Percentiles rank a stretch among this genome's conserved stretches.
phyloP scores from a whole-genome alignment of 2,113 vertebrate genomes.

The Sorex araneus region DNA sequence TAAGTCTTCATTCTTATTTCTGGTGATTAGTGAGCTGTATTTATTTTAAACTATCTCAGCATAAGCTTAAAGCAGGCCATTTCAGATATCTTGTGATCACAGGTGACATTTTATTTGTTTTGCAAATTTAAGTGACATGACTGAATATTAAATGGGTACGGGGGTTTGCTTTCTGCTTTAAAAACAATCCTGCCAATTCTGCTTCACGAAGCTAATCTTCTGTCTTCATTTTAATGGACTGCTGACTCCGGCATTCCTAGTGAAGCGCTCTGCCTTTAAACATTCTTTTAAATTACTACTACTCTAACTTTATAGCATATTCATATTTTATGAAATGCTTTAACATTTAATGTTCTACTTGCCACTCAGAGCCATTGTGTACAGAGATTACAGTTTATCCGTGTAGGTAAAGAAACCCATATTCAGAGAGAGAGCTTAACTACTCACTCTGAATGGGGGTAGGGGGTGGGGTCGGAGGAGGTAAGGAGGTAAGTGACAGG shows the following conservation, averaged over 20 bases:
- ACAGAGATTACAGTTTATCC: conserved; percentile 16
- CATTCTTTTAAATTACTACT: conserved; percentile 40
- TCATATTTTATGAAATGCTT: conserved; percentile 33
- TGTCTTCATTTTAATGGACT: conserved; percentile 53
- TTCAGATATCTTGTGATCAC: conserved; percentile 54
- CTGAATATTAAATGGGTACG: conserved; percentile 42
- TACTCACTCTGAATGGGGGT: background rate
- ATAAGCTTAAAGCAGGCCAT: conserved; percentile 56
- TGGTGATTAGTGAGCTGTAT: conserved; percentile 51
- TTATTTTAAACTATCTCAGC: conserved; percentile 61
- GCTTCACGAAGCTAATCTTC: conserved; percentile 54
- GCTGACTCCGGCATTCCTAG: background rate
- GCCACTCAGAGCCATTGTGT: background rate
- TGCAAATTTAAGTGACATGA: conserved; percentile 57
- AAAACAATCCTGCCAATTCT: conserved; percentile 32
- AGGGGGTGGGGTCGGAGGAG: too few species aligned
- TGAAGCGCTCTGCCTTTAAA: conserved; percentile 17
- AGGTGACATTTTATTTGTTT: conserved; percentile 60
- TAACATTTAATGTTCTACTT: conserved; percentile 10
- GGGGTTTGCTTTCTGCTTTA: background rate
- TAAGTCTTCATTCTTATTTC: conserved; percentile 18
- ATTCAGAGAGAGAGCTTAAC: background rate
- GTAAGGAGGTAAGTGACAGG: background rate
- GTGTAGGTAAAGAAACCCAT: background rate
- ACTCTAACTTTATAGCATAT: background rate